phyloP scores from a whole-genome alignment of 2,888 invertebrate genomes.

The Therioaphis trifolii region DNA sequence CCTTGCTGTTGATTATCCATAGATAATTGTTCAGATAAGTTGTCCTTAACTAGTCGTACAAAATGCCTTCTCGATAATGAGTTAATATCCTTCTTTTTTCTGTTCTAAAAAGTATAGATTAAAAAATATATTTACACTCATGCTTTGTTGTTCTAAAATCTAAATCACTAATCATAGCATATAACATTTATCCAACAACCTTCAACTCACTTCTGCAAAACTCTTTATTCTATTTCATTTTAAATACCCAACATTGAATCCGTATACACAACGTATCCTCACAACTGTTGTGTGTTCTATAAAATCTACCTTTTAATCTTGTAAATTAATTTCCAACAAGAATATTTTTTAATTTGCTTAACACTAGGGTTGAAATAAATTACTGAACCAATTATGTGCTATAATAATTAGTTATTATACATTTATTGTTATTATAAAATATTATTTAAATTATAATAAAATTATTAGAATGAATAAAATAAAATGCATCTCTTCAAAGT shows the following conservation, averaged over 20 bases:
- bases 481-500: neutral
- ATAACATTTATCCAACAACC: no score
- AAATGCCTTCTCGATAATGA: slow-evolving; percentile 10
- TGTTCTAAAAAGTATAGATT: neutral
- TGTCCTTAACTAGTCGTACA: neutral
- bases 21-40: neutral
- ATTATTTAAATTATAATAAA: neutral
- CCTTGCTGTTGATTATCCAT: neutral
- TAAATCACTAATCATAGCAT: no score
- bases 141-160: no score
- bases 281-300: neutral
- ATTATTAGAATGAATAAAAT: neutral
- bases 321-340: neutral
- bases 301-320: neutral
- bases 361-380: no score
- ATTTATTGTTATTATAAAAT: neutral
- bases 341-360: no score
- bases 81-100: slow-evolving; percentile 9
- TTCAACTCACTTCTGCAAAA: no score
- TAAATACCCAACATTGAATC: no score
- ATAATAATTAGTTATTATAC: neutral
- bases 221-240: no score
- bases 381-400: no score
- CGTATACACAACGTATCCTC: no score
- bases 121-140: neutral